Conservation (phyloP, 2,113 vertebrate species). For the Eleginops maclovinus region DNA sequence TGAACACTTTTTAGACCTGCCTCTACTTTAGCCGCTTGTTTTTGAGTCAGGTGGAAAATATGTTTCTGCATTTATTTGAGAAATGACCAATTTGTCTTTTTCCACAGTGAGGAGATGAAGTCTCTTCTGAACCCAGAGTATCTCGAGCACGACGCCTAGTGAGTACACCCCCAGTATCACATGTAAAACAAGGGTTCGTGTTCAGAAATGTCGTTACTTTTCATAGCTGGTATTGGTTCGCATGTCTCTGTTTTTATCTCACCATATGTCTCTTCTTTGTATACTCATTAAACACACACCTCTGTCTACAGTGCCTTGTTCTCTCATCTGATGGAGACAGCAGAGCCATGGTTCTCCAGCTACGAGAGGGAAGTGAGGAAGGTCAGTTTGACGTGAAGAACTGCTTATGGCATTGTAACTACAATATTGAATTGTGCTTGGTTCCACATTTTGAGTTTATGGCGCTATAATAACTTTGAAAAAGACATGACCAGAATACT, state of each 20-base stretch:
- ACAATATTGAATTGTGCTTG: constrained; percentile 7
- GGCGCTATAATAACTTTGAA: not conserved
- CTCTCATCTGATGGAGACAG: constrained; percentile 86
- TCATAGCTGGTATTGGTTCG: not conserved
- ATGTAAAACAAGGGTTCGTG: not conserved
- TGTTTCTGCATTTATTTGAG: not conserved
- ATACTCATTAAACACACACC: not conserved
- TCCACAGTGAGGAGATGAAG: constrained; percentile 95
- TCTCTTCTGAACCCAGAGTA: constrained; percentile 91
- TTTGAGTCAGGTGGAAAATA: no score
- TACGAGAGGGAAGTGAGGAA: constrained; percentile 85
- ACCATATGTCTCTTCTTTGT: not conserved
- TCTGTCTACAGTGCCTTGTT: constrained; percentile 80
- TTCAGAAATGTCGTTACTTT: not conserved
- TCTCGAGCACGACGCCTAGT: constrained; percentile 98
- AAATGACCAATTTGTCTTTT: constrained; percentile 14
- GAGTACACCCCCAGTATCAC: constrained; percentile 78
- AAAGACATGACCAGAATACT: constrained; percentile 4
- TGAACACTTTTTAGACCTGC: not conserved
- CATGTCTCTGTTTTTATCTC: not conserved
- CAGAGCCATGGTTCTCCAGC: constrained; percentile 87
- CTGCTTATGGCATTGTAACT: constrained; percentile 1
- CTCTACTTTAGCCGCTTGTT: no score
- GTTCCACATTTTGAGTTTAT: not conserved
- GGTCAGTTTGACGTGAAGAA: constrained; percentile 65